Base-by-base conservation (phyloP, 2,797 vertebrate species). In the Melopsittacus undulatus region DNA sequence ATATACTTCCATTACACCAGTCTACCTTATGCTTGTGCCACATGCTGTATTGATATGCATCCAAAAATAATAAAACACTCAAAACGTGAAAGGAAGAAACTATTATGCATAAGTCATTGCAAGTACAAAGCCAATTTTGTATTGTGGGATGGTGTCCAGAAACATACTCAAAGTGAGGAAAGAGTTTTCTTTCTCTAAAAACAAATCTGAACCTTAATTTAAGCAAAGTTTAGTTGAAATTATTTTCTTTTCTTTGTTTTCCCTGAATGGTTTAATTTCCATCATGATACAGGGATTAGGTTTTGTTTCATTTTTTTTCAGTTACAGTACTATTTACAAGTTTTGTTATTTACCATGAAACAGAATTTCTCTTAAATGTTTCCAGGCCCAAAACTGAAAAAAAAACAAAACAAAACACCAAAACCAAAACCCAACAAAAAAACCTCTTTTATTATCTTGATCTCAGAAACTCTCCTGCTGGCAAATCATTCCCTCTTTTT, bases 21-120 rank as follows among this genome's bases (percentile, higher is more conserved):
- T 62, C 82, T 88, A 75, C 73, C 61, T 91, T 79, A 77, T 94
- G 64, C 92, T 59, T 93, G 27, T 94, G 84, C 86, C 86, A 92
- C 88, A 94, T 90, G 89, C 66, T 88, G 75, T 77, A 92, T 79
- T 90, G 95, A 96, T 97, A 80, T 92, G 57, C n/a, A 92, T 96
- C 97, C 97, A 97, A 97, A 90, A 96, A 97, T 90, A 98, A 97
- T 95, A 97, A 96, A 97, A 86, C 94, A 82, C 83, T 97, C 94
- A 82, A 90, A 96, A 97, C 42, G 72, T 94, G 95, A 94, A 95
- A 96, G 94, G 95, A 97, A 97, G 95, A 96, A 95, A 91, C 93
- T 92, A 94, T 95, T 96, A 94, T 81, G 78, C 88, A 87, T 87
- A 92, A 97, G 90, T 82, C 91, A 95, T 57, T 91, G 93, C 68